Percentiles rank a stretch among this genome's conserved stretches.
These are phyloP conservation scores for Odontomyia ornata DNA, from an alignment of 2,888 invertebrate species.

Conservation along the genomic window DNA sequence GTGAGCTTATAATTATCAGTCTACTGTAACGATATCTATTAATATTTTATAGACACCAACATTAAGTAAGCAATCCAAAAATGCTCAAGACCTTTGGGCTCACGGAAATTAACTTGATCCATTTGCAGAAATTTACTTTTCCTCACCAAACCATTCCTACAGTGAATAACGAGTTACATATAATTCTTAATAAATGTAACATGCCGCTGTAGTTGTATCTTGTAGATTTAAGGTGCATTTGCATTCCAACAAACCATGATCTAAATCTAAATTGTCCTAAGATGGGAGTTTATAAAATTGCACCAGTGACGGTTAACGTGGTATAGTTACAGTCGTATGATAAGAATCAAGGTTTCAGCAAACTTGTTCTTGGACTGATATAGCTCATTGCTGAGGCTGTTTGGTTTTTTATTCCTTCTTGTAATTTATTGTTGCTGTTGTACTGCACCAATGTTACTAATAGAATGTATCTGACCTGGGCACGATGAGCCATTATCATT, in stretches of 20 bases:
- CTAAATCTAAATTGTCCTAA: slow-evolving; percentile 11
- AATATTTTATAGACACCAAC: too few relatives aligned
- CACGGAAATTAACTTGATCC: too few relatives aligned
- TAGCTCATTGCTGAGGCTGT: background rate
- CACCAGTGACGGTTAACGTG: slow-evolving; percentile 22
- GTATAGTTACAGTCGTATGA: background rate
- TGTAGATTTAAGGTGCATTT: background rate
- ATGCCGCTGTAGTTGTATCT: background rate
- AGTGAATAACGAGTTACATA: background rate
- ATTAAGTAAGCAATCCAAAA: too few relatives aligned
- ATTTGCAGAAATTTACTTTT: too few relatives aligned
- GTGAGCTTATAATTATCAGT: too few relatives aligned
- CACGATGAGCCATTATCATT: slow-evolving; percentile 39
- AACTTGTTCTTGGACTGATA: slow-evolving; percentile 19
- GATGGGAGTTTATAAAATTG: slow-evolving; percentile 30
- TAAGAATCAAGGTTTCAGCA: slow-evolving; percentile 22
- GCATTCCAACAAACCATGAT: background rate
- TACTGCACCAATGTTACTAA: slow-evolving; percentile 5
- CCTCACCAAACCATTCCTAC: background rate
- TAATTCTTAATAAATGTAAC: slow-evolving; percentile 8
- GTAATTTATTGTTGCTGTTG: too few relatives aligned
- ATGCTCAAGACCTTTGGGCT: too few relatives aligned
- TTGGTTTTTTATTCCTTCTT: too few relatives aligned
- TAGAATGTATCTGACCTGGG: slow-evolving; percentile 16
- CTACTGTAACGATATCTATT: too few relatives aligned